Conservation (phyloP, 2,888 invertebrate genomes). For the Apocheima hispidaria region DNA sequence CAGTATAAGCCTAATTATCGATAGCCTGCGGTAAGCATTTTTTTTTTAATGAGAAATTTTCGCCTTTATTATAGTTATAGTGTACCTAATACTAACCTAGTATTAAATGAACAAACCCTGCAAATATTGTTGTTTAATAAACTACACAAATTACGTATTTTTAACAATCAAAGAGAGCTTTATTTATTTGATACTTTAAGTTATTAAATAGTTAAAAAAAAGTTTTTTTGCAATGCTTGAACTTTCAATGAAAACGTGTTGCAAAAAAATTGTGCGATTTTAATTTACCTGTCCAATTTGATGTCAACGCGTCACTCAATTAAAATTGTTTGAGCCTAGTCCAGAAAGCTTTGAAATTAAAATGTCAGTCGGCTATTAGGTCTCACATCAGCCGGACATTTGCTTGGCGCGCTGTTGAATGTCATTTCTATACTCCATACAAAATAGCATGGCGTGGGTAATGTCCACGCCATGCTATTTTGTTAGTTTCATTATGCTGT, state of each 20-base stretch:
- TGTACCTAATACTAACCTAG: too few relatives aligned
- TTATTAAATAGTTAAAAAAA: background rate
- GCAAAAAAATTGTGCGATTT: conserved; percentile 32
- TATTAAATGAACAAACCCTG: too few relatives aligned
- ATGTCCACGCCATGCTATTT: too few relatives aligned
- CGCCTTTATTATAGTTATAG: too few relatives aligned
- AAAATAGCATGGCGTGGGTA: too few relatives aligned
- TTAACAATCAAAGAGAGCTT: too few relatives aligned
- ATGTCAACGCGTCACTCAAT: conserved; percentile 41
- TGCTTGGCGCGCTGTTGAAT: background rate
- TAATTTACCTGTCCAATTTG: conserved; percentile 43
- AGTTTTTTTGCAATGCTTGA: background rate
- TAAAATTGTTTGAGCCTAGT: conserved; percentile 40
- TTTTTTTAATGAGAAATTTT: too few relatives aligned
- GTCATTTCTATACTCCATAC: background rate
- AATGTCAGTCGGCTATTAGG: conserved; percentile 35
- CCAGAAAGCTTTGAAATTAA: conserved; percentile 44
- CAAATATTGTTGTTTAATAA: too few relatives aligned
- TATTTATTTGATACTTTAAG: background rate
- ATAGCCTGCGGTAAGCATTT: too few relatives aligned
- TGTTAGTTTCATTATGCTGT: too few relatives aligned
- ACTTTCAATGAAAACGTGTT: conserved; percentile 9
- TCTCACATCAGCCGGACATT: conserved; percentile 9
- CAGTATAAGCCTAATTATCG: too few relatives aligned
- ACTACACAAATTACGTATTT: too few relatives aligned